Evolutionary conservation across 2,113 vertebrate species (phyloP), one percentile per base, ranked within the genome.

Genomic region (Erythrolamprus reginae): DNA sequence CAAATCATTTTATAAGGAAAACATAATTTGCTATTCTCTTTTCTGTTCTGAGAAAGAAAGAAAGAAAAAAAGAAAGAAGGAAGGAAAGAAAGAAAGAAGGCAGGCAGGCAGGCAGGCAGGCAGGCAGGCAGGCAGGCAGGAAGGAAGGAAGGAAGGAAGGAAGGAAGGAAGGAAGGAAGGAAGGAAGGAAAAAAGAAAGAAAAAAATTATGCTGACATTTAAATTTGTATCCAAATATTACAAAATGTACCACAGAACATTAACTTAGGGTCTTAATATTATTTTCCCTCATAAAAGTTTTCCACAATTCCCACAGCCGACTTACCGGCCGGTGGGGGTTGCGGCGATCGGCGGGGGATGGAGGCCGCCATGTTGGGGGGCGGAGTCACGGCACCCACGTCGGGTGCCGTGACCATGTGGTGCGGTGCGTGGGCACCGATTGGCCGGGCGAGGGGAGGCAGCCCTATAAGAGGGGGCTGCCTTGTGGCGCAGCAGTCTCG

Each of bases 261-360:
- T 93, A 42, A 15, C 92, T 91, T 90, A n/a, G 82, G 92, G 65
- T 90, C 56, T 19, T 91, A 89, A 91, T 56, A 91, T 94, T 93
- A 95, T 82, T 82, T 85, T 93, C 92, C 86, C 89, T 94, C 91
- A 93, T 92, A 89, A 94, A 90, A 93, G 93, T 92, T 92, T 89
- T 93, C 92, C 91, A 92, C 90, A 42, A n/a, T n/a, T n/a, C n/a
- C n/a, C n/a, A n/a, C n/a, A n/a, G n/a, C n/a, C n/a, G n/a, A n/a
- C n/a, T n/a, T n/a, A n/a, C n/a, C n/a, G n/a, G n/a, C n/a, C n/a
- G n/a, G n/a, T n/a, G n/a, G n/a, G n/a, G n/a, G n/a, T n/a, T n/a
- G n/a, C n/a, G n/a, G n/a, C n/a, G n/a, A n/a, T n/a, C n/a, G n/a
- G n/a, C n/a, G n/a, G n/a, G n/a, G n/a, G n/a, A n/a, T n/a, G n/a